These are phyloP conservation scores for Caenorhabditis uteleia DNA, from an alignment of 2,888 invertebrate species.

Conservation along the genomic window DNA sequence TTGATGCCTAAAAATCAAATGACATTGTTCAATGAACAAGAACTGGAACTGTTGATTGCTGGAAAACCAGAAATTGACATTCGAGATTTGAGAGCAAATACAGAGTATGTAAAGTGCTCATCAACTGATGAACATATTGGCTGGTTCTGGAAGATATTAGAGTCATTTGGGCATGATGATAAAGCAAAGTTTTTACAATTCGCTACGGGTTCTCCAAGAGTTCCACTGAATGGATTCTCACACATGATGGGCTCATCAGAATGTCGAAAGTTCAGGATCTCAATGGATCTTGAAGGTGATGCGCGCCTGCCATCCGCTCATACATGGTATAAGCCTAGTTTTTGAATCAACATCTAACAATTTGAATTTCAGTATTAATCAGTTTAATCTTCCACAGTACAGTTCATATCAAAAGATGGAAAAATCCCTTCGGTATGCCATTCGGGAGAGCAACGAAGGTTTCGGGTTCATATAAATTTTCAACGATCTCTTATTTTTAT, in stretches of 20 bases:
- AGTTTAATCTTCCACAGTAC: conserved; percentile 87
- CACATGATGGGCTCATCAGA: conserved; percentile 91
- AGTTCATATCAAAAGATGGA: conserved; percentile 88
- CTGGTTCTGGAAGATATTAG: conserved; percentile 89
- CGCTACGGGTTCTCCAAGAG: conserved; percentile 89
- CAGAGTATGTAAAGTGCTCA: conserved; percentile 88
- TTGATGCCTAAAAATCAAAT: conserved; percentile 88
- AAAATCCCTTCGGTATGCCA: conserved; percentile 82
- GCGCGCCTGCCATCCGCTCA: conserved; percentile 88
- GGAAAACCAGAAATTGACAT: conserved; percentile 88
- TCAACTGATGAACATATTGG: conserved; percentile 84
- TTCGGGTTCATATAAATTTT: conserved; percentile 84
- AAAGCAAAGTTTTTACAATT: conserved; percentile 89
- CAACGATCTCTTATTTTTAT: no score
- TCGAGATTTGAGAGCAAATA: conserved; percentile 85
- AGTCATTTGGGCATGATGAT: conserved; percentile 88
- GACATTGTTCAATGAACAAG: conserved; percentile 90
- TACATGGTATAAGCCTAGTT: conserved; percentile 79
- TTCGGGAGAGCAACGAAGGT: conserved; percentile 90
- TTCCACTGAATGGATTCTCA: conserved; percentile 81
- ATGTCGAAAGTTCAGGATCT: conserved; percentile 88
- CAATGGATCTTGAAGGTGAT: conserved; percentile 81
- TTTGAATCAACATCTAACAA: background rate
- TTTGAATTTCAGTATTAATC: conserved; percentile 80
- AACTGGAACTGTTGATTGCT: conserved; percentile 85